phyloP scores from a whole-genome alignment of 2,797 vertebrate genomes.

The Borostomias antarcticus region DNA sequence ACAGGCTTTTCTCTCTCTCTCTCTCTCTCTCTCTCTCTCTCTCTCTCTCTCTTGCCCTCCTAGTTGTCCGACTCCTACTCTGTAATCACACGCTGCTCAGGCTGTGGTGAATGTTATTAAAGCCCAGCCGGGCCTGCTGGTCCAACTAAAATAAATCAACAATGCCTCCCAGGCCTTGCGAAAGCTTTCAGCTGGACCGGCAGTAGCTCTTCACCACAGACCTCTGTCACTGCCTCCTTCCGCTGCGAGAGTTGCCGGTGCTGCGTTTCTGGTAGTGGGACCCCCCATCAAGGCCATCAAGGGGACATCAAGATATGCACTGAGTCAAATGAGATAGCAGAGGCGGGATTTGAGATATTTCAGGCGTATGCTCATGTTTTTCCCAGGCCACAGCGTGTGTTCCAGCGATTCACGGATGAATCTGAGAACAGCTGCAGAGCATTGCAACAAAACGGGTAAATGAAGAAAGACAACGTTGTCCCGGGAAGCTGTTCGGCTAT shows the following conservation, averaged over 20 bases:
- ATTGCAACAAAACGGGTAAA: not conserved
- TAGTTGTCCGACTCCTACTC: conserved; percentile 21
- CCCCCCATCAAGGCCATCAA: conserved; percentile 45
- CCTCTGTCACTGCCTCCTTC: conserved; percentile 51
- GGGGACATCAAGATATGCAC: conserved; percentile 40
- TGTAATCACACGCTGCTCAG: conserved; percentile 57
- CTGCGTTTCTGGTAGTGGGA: conserved; percentile 36
- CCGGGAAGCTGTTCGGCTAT: not conserved
- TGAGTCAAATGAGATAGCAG: conserved; percentile 48
- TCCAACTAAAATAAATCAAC: conserved; percentile 74
- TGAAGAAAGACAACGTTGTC: not conserved
- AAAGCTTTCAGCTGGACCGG: conserved; percentile 59
- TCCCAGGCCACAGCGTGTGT: not conserved
- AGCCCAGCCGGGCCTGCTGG: conserved; percentile 47
- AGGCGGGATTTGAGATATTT: conserved; percentile 37
- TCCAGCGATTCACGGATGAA: not conserved
- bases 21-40: too few relatives aligned
- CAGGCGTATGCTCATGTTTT: conserved; percentile 25
- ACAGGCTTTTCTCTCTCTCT: too few relatives aligned
- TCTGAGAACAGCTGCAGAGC: not conserved
- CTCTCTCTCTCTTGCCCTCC: not conserved
- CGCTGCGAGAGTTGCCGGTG: not conserved
- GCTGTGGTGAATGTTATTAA: conserved; percentile 71
- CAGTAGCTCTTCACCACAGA: conserved; percentile 53
- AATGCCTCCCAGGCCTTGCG: conserved; percentile 53